These are phyloP conservation scores for Gisinianus flammeolus DNA, from an alignment of 2,888 invertebrate genomes.

Conservation along the genomic window DNA sequence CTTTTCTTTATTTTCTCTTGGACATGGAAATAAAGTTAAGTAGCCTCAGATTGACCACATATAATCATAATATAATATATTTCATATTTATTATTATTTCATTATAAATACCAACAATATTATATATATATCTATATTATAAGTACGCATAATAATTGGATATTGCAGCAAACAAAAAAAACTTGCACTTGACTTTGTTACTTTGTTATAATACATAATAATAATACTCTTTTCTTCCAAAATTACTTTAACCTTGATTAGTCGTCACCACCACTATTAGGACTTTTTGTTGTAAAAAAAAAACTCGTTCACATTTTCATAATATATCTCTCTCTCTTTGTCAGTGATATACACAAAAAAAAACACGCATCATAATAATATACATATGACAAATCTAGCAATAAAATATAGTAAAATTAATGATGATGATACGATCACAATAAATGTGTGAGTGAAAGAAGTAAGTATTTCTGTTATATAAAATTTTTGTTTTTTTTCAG, in stretches of 20 bases:
- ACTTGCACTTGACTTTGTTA: slow-evolving; percentile 29
- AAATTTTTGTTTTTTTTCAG: slow-evolving; percentile 7
- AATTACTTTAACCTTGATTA: slow-evolving; percentile 23
- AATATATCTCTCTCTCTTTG: background rate
- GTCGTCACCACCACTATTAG: background rate
- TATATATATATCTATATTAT: background rate
- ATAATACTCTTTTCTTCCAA: background rate
- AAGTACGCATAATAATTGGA: background rate
- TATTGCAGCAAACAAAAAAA: background rate
- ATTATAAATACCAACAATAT: background rate
- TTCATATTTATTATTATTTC: background rate
- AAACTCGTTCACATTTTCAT: background rate
- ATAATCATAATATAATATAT: background rate
- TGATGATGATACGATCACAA: background rate
- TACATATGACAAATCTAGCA: background rate
- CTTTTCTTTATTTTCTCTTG: background rate
- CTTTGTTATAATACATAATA: slow-evolving; percentile 10
- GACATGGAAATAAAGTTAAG: background rate
- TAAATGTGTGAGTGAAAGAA: slow-evolving; percentile 33
- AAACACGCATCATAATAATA: background rate
- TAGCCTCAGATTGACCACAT: slow-evolving; percentile 15
- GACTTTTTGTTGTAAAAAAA: background rate
- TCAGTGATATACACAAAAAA: background rate
- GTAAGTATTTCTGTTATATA: slow-evolving; percentile 32
- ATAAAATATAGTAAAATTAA: no score